Base-by-base conservation (phyloP, 2,888 invertebrate species). In the Anagyrus pseudococci region DNA sequence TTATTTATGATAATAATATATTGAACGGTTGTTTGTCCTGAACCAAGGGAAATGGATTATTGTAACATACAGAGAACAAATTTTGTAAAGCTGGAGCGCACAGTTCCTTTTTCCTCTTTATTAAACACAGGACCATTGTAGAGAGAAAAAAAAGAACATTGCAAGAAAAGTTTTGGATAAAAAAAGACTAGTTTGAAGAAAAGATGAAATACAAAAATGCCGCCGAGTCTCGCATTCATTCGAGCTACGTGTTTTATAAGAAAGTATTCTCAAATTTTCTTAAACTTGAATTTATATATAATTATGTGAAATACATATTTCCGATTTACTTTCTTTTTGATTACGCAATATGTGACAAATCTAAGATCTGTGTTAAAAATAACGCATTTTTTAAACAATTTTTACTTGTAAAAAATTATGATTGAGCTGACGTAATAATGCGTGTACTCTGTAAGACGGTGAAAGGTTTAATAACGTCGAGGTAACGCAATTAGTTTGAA, bases 1-100 rank as follows among this genome's bases (percentile, higher is more conserved):
- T 79, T 80, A 80, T 80, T 80, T 79, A 80, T 80, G 78, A 79
- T 79, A 78, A 79, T 80, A 79, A 77, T 79, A 79, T 79, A 79
- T 79, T 77, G 74, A 65, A 77, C 73, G 75, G 75, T 78, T 75
- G 74, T 73, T 74, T 77, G 72, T 79, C 75, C 75, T 75, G 72
- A 76, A 73, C 72, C 72, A 71, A 74, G 74, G 72, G 72, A 78
- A 61, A 73, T 58, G 53, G 71, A 74, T 75, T 77, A 75, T 75
- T 78, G 77, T 78, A 77, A 75, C 77, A 77, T 75, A 74, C 73
- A 72, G 72, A 68, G 72, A 71, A 69, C 68, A 73, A 73, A 70
- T 75, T 77, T 78, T 78, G 71, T 78, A 76, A 77, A 72, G 74
- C 75, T 72, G 73, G 75, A 76, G 75, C 75, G 75, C 77, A 77